These are phyloP conservation scores for Yasuhikotakia modesta DNA, from an alignment of 2,797 vertebrate species.

Conservation along the genomic window DNA sequence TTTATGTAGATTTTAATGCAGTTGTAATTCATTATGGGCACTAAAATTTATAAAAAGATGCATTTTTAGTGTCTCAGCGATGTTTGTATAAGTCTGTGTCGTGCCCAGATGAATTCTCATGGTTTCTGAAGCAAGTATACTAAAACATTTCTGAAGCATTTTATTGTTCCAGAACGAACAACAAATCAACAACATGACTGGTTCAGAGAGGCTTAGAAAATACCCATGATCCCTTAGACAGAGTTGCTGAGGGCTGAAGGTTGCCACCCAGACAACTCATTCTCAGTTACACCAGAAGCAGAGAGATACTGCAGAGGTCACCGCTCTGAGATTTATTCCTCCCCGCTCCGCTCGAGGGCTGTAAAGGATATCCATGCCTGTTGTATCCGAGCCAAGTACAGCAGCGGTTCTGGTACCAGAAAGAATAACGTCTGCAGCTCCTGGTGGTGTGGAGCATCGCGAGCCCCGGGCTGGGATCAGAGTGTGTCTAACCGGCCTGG, in stretches of 20 bases:
- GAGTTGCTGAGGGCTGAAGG: not conserved
- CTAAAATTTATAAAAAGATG: not conserved
- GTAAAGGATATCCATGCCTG: slow-evolving; percentile 52
- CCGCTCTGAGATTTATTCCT: slow-evolving; percentile 41
- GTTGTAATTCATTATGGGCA: no score
- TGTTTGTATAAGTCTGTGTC: not conserved
- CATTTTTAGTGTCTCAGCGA: not conserved
- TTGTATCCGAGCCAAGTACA: slow-evolving; percentile 44
- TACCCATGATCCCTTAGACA: not conserved
- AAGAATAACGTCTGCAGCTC: slow-evolving; percentile 29
- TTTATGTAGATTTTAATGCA: no score
- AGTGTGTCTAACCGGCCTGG: slow-evolving; percentile 51
- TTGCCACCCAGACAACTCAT: slow-evolving; percentile 33
- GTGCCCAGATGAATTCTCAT: not conserved
- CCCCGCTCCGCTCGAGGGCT: slow-evolving; percentile 38
- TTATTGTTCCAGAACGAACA: slow-evolving; percentile 24
- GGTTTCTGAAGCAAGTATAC: not conserved
- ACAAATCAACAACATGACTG: slow-evolving; percentile 26
- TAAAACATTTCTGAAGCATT: not conserved
- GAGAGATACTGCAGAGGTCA: slow-evolving; percentile 39
- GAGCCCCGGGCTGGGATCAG: slow-evolving; percentile 41
- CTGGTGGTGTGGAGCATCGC: slow-evolving; percentile 22
- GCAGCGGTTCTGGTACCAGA: slow-evolving; percentile 27
- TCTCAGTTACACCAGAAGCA: slow-evolving; percentile 18
- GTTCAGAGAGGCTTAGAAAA: not conserved